Base-by-base conservation (phyloP, 2,888 invertebrate genomes). In the Microplitis manilae region DNA sequence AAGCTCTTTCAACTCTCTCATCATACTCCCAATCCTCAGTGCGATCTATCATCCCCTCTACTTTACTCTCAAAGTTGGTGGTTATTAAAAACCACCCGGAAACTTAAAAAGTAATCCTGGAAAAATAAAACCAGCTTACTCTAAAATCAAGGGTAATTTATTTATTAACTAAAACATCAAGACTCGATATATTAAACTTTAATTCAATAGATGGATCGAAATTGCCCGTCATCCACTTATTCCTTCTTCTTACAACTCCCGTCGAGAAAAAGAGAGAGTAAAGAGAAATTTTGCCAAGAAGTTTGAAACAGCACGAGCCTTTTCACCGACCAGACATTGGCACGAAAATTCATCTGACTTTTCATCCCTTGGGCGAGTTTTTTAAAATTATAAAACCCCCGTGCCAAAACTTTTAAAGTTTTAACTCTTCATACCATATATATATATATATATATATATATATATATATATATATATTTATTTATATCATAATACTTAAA, bases 1-100 rank as follows among this genome's bases (percentile, higher is more conserved):
- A 73, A 73, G 50, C 60, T 30, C 67, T 67, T 73, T 61, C 50
- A 73, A 73, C 73, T 73, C 67, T 73, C 67, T 67, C 30, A 59
- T 67, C 73, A 67, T 73, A 50, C 17, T 72, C 73, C 13, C 30
- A 6, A 13, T 65, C 38, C 65, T 38, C 13, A 38, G 6, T 2
- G 20, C 13, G 13, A 17, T 30, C 65, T 65, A 20, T 30, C 38
- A 5, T 65, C 30, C 9, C 20, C 8, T 30, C 38, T 7, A 20
- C 62, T 17, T 62, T 7, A 15, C 30, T 30, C 30, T 4, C 30
- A 30, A 30, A 30, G 30, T 30, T 30, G 30, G 30, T 30, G 30
- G 30, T 30, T 30, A 30, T 30, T 30, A 30, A 30, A 30, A 30
- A 30, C 4, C 30, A 30, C 30, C 30, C 4, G 30, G 2, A 30